Base-by-base conservation (phyloP, 2,888 invertebrate species). In the Rapana venosa region DNA sequence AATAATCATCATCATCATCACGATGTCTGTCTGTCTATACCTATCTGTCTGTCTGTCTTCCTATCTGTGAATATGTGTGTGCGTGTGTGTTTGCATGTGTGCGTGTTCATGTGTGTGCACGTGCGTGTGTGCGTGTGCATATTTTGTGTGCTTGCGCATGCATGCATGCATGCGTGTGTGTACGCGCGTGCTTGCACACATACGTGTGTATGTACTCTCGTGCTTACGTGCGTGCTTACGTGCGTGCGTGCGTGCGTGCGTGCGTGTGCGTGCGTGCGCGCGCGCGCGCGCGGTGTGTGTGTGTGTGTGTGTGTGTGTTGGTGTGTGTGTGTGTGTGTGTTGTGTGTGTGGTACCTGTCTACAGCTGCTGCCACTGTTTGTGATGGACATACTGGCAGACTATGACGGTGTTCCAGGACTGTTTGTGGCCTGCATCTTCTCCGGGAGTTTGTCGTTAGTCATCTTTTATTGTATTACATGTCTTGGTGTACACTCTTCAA, bases 361-460 rank as follows among this genome's bases (percentile, higher is more conserved):
- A n/a, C 98, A 99, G 96, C 97, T 99, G 79, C 97, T 99, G 91
- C 99, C 99, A 0, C 97, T 98, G 70, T 99, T 98, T 95, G 98
- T 99, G 36, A 98, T 99, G 97, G 97, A 97, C 91, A 97, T 97
- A 91, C 97, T 99, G 95, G 98, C 98, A 0, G 96, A 97, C 87
- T 96, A 97, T 81, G 97, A 97, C 61, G 98, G 98, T 0, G 96
- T 98, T 0, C 98, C 98, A 0, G 99, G 99, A 8, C 97, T 99
- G 94, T 99, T 99, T 96, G 98, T 99, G 0, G 98, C 99, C 8
- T 98, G 99, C 47, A 98, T 99, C 92, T 99, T 99, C 96, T 98
- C 98, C 66, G 99, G 99, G 4, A 98, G 98, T 94, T 97, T 99
- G 92, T 98, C 98, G 98, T 98, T 97, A 95, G 87, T 79, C 15